Evolutionary conservation across 2,797 vertebrate species (phyloP), one percentile per base, ranked within the genome.

Genomic region (Acrossocheilus fasciatus): DNA sequence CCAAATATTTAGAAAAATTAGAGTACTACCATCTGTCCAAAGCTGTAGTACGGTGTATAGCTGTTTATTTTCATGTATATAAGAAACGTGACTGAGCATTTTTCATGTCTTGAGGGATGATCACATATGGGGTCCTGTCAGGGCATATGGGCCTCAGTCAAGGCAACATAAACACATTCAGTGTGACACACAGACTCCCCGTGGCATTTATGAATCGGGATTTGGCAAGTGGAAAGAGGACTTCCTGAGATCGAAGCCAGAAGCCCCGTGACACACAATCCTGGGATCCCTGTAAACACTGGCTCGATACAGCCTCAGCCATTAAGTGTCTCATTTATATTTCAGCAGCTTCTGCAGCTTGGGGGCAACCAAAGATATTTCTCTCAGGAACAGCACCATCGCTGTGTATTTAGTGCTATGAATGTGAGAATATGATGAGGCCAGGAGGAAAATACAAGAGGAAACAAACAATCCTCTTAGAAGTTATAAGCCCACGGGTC

Each of bases 241-340:
- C 89, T 88, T 88, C 84, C 86, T 86, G 75, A 86, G 77, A 84
- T 86, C 70, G 81, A 86, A 91, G 85, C 85, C 89, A 86, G 72
- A 89, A 83, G 30, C 83, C 74, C 62, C 14, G 80, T 82, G 85
- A 89, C 77, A 88, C 79, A 83, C 75, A 75, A 89, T 84, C 85
- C 68, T 81, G 81, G 86, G 82, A 89, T 89, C 87, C 85, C 88
- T 87, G 83, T 90, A 88, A 89, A 90, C 88, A 91, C 87, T 85
- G 89, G 81, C 89, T 90, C 90, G 76, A 86, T 89, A 86, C 87
- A 91, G 88, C 62, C 81, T 85, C 83, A 82, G 87, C 87, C 87
- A 86, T 90, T 88, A 90, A 90, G 89, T 82, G 78, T 72, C 87
- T 91, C 90, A 91, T 91, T 91, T 89, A 91, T 91, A 91, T 91